These are phyloP conservation scores for Macrocentrus cingulum DNA, from an alignment of 1,140 invertebrate genomes.

Conservation along the genomic window DNA sequence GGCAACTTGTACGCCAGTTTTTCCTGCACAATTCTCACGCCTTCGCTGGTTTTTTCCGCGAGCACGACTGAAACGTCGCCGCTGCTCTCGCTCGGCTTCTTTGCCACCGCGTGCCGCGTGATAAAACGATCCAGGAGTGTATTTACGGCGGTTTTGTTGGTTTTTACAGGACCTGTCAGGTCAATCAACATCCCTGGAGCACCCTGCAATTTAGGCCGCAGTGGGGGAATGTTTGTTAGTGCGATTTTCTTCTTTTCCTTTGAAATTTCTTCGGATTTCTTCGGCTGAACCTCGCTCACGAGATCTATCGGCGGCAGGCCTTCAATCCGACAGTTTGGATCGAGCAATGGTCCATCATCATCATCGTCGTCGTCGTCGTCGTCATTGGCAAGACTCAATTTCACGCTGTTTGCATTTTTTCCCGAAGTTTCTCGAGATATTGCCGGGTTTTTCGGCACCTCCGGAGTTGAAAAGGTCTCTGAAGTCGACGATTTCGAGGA, in stretches of 20 bases:
- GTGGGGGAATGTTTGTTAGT: slow-evolving; percentile 30
- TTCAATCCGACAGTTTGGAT: slow-evolving; percentile 15
- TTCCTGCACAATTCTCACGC: slow-evolving; percentile 37
- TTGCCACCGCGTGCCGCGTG: slow-evolving; percentile 59
- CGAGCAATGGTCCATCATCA: not conserved
- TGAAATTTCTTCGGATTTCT: not conserved
- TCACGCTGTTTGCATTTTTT: too few relatives aligned
- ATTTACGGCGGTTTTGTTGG: slow-evolving; percentile 57
- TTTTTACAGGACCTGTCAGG: slow-evolving; percentile 54
- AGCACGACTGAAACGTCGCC: slow-evolving; percentile 52
- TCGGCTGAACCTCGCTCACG: slow-evolving; percentile 10
- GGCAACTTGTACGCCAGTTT: slow-evolving; percentile 45
- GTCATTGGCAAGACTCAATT: too few relatives aligned
- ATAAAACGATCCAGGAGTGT: slow-evolving; percentile 65
- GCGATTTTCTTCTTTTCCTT: slow-evolving; percentile 27
- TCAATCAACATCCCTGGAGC: slow-evolving; percentile 65
- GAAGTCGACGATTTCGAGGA: not conserved
- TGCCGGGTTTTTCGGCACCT: too few relatives aligned
- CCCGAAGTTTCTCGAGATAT: too few relatives aligned
- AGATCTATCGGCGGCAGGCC: slow-evolving; percentile 29
- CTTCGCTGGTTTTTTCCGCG: slow-evolving; percentile 49
- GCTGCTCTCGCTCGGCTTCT: slow-evolving; percentile 55
- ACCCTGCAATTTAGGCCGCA: slow-evolving; percentile 61
- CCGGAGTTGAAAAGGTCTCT: too few relatives aligned
- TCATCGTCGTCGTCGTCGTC: too few relatives aligned